phyloP scores from a whole-genome alignment of 1,140 invertebrate genomes.

The Conopomorpha cramerella region DNA sequence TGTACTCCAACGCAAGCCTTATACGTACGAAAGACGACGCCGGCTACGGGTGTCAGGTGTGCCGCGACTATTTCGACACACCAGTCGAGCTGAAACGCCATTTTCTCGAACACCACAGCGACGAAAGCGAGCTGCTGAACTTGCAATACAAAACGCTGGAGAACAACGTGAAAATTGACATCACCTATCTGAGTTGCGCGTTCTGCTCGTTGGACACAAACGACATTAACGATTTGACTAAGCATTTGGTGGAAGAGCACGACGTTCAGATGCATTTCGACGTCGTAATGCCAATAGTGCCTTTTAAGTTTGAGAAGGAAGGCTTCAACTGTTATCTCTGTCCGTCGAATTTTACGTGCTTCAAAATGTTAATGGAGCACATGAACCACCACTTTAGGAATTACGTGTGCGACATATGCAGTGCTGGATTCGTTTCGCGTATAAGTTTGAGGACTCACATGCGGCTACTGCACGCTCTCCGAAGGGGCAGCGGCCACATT shows the following conservation, averaged over 20 bases:
- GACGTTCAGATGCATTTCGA: not conserved
- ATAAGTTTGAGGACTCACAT: slow-evolving; percentile 45
- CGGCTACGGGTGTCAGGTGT: slow-evolving; percentile 22
- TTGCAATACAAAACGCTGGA: not conserved
- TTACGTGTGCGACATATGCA: slow-evolving; percentile 20
- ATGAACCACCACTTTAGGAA: slow-evolving; percentile 27
- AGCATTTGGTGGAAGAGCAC: not conserved
- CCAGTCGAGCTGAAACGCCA: slow-evolving; percentile 18
- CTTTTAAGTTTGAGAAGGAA: slow-evolving; percentile 3
- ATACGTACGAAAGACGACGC: slow-evolving; percentile 12
- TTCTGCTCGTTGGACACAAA: not conserved
- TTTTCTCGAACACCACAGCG: slow-evolving; percentile 11
- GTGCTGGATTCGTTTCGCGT: slow-evolving; percentile 35
- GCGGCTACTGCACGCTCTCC: too few relatives aligned
- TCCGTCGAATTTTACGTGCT: not conserved
- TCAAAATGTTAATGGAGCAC: slow-evolving; percentile 14
- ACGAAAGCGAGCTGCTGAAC: not conserved
- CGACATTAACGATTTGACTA: not conserved
- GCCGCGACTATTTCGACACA: slow-evolving; percentile 9
- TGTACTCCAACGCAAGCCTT: slow-evolving; percentile 24
- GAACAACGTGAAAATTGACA: not conserved
- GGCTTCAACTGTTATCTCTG: slow-evolving; percentile 1
- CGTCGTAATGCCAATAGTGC: not conserved
- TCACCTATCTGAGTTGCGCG: not conserved
- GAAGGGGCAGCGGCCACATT: too few relatives aligned